Percentiles rank a stretch among this genome's conserved stretches.
phyloP scores from a whole-genome alignment of 2,888 invertebrate species.

The Crematogaster levior region DNA sequence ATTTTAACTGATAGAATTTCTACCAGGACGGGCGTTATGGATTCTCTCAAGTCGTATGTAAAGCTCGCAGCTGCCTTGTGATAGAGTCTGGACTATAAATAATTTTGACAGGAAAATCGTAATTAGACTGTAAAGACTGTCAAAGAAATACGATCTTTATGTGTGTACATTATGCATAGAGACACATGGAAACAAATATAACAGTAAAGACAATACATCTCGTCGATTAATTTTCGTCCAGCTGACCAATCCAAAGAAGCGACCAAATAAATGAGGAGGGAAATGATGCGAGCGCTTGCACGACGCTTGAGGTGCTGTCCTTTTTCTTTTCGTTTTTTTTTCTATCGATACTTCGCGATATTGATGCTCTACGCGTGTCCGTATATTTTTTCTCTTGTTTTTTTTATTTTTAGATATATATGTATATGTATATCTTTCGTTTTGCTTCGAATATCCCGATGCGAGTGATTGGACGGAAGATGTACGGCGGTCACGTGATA shows the following conservation, averaged over 20 bases:
- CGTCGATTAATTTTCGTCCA: slow-evolving; percentile 80
- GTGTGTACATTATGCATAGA: not conserved
- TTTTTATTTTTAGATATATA: slow-evolving; percentile 41
- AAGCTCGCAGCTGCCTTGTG: slow-evolving; percentile 84
- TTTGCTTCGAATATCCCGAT: slow-evolving; percentile 73
- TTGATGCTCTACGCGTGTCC: slow-evolving; percentile 40
- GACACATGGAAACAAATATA: slow-evolving; percentile 5
- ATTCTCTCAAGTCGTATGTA: slow-evolving; percentile 78
- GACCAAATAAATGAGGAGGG: slow-evolving; percentile 84
- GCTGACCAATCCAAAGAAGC: slow-evolving; percentile 85
- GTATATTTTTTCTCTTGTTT: slow-evolving; percentile 55
- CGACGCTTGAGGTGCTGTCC: slow-evolving; percentile 78
- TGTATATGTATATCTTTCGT: slow-evolving; percentile 56
- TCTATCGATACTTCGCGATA: slow-evolving; percentile 19
- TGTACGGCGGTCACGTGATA: slow-evolving; percentile 83
- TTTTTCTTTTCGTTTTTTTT: slow-evolving; percentile 63
- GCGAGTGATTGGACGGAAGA: slow-evolving; percentile 73
- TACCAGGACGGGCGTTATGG: slow-evolving; percentile 48
- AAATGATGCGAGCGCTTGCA: slow-evolving; percentile 82
- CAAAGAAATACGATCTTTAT: slow-evolving; percentile 41
- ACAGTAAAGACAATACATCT: slow-evolving; percentile 41
- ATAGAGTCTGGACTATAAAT: slow-evolving; percentile 84
- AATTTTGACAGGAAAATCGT: slow-evolving; percentile 44
- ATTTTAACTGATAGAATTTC: slow-evolving; percentile 37
- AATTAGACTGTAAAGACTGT: slow-evolving; percentile 40